Evolutionary conservation across 2,113 vertebrate genomes (phyloP).

Genomic region (Dasyprocta punctata): DNA sequence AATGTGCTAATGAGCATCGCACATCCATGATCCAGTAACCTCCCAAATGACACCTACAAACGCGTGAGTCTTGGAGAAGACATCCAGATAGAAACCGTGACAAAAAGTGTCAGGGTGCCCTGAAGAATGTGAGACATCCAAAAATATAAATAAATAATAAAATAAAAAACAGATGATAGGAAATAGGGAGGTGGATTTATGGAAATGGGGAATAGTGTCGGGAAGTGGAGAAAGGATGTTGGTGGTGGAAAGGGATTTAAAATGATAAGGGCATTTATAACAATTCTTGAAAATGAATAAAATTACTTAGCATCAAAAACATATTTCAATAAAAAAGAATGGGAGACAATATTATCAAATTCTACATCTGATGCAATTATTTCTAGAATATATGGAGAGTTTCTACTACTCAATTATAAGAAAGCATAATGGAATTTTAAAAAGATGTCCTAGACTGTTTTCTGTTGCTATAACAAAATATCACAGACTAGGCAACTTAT

Average conservation of each 20-base stretch:
- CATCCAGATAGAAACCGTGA: accelerated
- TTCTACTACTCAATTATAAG: not conserved
- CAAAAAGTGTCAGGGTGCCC: not conserved
- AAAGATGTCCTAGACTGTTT: not conserved
- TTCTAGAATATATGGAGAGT: not conserved
- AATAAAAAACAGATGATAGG: not conserved
- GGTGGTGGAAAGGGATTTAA: not conserved
- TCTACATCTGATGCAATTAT: not conserved
- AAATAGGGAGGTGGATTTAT: not conserved
- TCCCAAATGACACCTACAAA: no score
- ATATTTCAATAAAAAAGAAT: not conserved
- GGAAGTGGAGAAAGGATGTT: not conserved
- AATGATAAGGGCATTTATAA: not conserved
- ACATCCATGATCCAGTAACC: not conserved
- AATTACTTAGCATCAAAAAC: not conserved
- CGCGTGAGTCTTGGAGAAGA: no score
- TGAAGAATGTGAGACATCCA: not conserved
- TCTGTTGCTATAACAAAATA: not conserved
- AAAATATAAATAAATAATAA: not conserved
- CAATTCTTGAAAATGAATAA: not conserved
- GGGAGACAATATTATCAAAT: not conserved
- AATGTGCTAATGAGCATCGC: not conserved
- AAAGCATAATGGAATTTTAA: not conserved
- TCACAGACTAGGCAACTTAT: not conserved
- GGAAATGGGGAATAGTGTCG: not conserved